Evolutionary conservation across 2,113 vertebrate genomes (phyloP).

Genomic region (Calypte anna): DNA sequence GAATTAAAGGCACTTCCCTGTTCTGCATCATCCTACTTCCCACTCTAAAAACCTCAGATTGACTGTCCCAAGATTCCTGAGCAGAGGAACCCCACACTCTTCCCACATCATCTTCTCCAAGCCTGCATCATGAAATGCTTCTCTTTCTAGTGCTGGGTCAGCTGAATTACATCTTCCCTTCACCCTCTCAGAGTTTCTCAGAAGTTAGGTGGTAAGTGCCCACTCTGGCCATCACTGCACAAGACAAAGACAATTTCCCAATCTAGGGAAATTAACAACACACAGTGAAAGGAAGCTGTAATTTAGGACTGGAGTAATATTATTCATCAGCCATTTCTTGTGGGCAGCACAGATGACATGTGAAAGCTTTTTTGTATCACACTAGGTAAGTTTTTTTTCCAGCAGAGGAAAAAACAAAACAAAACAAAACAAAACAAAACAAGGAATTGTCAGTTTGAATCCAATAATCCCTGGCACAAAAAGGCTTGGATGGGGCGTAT

Average conservation of each 20-base stretch:
- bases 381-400: background rate
- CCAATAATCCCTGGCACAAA: background rate
- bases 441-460: background rate
- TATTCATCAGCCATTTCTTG: background rate
- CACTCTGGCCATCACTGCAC: background rate
- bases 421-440: background rate
- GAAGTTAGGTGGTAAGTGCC: background rate
- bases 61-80: background rate
- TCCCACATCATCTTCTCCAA: background rate
- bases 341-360: background rate
- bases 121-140: background rate
- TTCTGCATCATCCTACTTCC: background rate
- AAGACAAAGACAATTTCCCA: background rate
- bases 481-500: background rate
- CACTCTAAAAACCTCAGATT: background rate
- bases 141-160: background rate
- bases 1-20: background rate
- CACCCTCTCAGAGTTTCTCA: background rate
- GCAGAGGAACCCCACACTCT: fast-evolving
- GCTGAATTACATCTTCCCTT: background rate
- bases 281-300: background rate
- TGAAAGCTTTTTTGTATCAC: background rate
- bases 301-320: background rate
- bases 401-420: background rate
- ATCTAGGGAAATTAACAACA: background rate